Evolutionary conservation across 2,888 invertebrate genomes (phyloP).

Genomic region (Dolichopus griseipennis): DNA sequence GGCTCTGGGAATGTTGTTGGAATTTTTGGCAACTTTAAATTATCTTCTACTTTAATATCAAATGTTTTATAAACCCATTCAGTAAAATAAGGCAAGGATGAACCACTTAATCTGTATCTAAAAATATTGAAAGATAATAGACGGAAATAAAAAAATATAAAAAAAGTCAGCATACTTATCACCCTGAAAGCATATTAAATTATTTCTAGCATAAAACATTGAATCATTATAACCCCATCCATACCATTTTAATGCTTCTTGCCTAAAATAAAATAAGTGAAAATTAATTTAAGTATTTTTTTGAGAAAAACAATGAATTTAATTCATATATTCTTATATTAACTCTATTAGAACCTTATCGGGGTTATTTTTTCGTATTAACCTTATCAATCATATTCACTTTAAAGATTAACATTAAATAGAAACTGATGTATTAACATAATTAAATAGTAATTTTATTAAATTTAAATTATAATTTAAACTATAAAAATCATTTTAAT

Average conservation of each 20-base stretch:
- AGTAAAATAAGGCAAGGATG: slow-evolving; percentile 66
- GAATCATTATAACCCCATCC: slow-evolving; percentile 99
- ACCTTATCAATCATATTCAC: too few relatives aligned
- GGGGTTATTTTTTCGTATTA: too few relatives aligned
- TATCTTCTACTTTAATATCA: slow-evolving; percentile 51
- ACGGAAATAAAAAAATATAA: too few relatives aligned
- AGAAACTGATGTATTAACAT: too few relatives aligned
- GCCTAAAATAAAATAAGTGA: slow-evolving; percentile 51
- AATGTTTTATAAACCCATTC: slow-evolving; percentile 71
- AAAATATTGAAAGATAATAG: neutral
- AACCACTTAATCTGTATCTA: slow-evolving; percentile 66
- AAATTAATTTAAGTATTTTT: too few relatives aligned
- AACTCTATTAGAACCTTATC: too few relatives aligned
- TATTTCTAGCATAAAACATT: slow-evolving; percentile 62
- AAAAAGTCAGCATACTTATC: slow-evolving; percentile 53
- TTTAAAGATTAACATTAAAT: too few relatives aligned
- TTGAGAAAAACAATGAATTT: too few relatives aligned
- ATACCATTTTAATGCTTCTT: slow-evolving; percentile 92
- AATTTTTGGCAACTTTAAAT: slow-evolving; percentile 45
- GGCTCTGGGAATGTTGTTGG: slow-evolving; percentile 60
- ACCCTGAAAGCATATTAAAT: slow-evolving; percentile 67
- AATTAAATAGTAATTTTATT: too few relatives aligned
- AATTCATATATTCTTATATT: too few relatives aligned
- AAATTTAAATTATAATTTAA: too few relatives aligned
- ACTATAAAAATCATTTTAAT: too few relatives aligned